Base-by-base conservation (phyloP, 2,888 invertebrate genomes). In the Brachyptera risi region DNA sequence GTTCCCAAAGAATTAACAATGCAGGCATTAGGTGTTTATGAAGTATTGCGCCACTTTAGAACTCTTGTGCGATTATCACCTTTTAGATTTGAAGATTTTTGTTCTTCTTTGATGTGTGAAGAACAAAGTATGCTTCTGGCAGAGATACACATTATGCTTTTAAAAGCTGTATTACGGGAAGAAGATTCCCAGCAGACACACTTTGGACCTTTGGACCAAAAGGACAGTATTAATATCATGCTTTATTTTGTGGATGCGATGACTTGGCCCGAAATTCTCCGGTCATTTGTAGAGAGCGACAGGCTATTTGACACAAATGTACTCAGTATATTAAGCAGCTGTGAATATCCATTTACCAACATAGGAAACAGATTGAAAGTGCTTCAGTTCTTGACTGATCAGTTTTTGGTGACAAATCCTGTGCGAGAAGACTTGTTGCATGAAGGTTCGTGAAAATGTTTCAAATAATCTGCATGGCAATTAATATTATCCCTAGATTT, bases 41-140 rank as follows among this genome's bases (percentile, higher is more conserved):
- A 99, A 82, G 92, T 97, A 11, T 76, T 98, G 57, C 81, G 96
- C 67, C 92, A 96, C 73, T 99, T 97, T 76, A 85, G 94, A 68
- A 90, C 90, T 71, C 79, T 95, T 69, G 89, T 98, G 26, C 84
- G 97, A 63, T 79, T 99, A 51, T 96, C 97, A 26, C 96, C 96
- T 13, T 98, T 90, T 75, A 86, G 94, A 65, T 87, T 98, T 73
- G 99, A 99, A 79, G 98, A 99, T 76, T 92, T 99, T 72, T 96
- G 96, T 80, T 93, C 94, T 31, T 92, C 95, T 50, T 74, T 99
- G 61, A 83, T 89, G 64, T 90, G 90, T 72, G 93, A 96, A 70
- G 96, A 97, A 74, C 95, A 96, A 74, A 94, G 92, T 71, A 88
- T 87, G 72, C 79, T 99, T 62, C 79, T 98, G 23, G 87, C 93